These are phyloP conservation scores for Pogona vitticeps DNA, from an alignment of 2,113 vertebrate genomes.

Conservation along the genomic window DNA sequence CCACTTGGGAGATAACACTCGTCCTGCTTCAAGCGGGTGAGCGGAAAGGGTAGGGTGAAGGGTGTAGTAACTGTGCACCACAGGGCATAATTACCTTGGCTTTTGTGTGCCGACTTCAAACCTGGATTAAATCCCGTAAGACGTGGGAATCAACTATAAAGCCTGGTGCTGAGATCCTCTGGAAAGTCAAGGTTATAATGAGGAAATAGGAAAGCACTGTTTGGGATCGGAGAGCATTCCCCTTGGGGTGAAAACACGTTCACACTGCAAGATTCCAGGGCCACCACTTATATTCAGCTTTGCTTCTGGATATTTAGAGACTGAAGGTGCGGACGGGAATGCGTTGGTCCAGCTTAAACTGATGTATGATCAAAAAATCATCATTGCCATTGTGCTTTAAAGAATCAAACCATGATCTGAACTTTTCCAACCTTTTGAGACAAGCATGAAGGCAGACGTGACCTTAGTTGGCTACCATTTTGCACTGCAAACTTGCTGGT, in stretches of 20 bases:
- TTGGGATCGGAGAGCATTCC: not conserved
- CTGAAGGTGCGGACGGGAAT: too few relatives aligned
- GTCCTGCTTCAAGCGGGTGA: constrained; percentile 15
- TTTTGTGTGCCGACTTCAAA: constrained; percentile 48
- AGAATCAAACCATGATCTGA: too few relatives aligned
- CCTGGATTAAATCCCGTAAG: not conserved
- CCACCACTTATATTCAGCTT: not conserved
- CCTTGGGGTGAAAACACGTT: not conserved
- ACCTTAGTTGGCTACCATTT: too few relatives aligned
- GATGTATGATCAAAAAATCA: too few relatives aligned
- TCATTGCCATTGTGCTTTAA: too few relatives aligned
- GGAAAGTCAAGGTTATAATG: fast-evolving
- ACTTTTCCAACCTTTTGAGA: too few relatives aligned
- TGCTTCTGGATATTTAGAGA: too few relatives aligned
- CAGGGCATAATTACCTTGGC: constrained; percentile 10
- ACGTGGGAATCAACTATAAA: constrained; percentile 9
- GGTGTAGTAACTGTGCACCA: not conserved
- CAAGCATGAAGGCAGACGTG: too few relatives aligned
- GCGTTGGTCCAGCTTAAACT: too few relatives aligned
- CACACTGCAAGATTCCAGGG: too few relatives aligned
- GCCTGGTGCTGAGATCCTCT: fast-evolving
- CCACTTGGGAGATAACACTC: not conserved
- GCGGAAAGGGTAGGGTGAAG: not conserved
- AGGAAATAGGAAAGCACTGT: not conserved
- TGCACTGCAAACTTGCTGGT: too few relatives aligned